phyloP scores from a whole-genome alignment of 2,113 vertebrate genomes.

The Haliaeetus leucogaster region DNA sequence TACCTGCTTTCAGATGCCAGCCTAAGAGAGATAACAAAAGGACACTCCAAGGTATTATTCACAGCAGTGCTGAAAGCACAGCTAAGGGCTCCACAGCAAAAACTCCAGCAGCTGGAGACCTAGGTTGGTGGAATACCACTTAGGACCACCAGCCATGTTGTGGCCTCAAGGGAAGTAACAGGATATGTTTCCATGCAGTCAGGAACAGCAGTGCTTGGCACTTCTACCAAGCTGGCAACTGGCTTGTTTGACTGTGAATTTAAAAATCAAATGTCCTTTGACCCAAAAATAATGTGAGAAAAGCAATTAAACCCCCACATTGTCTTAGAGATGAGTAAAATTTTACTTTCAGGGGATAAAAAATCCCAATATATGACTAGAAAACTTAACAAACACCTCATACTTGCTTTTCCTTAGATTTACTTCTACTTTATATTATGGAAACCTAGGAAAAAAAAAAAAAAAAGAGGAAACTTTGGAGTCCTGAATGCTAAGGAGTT shows the following conservation, averaged over 20 bases:
- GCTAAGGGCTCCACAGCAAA: background rate
- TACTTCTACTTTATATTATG: background rate
- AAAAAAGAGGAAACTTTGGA: background rate
- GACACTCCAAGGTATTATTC: no score
- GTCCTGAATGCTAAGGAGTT: background rate
- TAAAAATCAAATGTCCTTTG: background rate
- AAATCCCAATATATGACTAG: background rate
- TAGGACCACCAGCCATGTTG: accelerated
- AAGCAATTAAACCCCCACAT: background rate
- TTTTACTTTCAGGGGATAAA: background rate
- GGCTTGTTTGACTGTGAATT: background rate
- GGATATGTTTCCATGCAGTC: background rate
- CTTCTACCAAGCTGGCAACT: background rate
- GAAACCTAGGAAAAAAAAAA: background rate
- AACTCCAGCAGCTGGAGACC: background rate
- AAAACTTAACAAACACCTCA: background rate
- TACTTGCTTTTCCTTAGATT: background rate
- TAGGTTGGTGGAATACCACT: background rate
- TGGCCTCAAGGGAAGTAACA: background rate
- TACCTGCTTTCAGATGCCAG: background rate
- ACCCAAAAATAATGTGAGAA: background rate
- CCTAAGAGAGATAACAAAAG: background rate
- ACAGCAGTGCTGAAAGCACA: background rate
- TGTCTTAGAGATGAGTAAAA: background rate
- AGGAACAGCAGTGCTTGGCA: background rate